These are phyloP conservation scores for Heliangelus exortis DNA, from an alignment of 2,797 vertebrate genomes.

Conservation along the genomic window DNA sequence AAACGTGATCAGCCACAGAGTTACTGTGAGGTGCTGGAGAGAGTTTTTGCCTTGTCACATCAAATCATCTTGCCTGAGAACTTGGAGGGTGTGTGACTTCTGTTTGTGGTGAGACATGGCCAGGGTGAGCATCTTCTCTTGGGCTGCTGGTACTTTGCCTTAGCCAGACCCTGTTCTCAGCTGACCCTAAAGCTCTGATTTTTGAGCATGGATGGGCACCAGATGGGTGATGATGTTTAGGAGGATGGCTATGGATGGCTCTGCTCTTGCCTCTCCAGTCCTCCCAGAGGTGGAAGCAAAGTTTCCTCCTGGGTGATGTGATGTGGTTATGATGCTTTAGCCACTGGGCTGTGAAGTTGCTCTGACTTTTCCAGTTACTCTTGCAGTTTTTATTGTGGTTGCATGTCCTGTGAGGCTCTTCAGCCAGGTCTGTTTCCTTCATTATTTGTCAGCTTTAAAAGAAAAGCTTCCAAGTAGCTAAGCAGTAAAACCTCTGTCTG, in stretches of 20 bases:
- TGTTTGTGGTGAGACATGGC: background rate
- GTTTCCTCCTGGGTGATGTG: background rate
- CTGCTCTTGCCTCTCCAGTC: background rate
- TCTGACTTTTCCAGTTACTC: background rate
- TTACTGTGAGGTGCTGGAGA: background rate
- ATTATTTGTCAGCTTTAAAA: background rate
- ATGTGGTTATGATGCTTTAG: background rate
- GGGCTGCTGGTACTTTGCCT: background rate
- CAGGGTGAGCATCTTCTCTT: background rate
- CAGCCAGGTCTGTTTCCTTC: background rate
- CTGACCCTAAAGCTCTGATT: background rate
- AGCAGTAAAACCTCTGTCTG: background rate
- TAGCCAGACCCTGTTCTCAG: accelerated
- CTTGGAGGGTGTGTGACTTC: background rate
- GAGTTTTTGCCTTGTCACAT: background rate
- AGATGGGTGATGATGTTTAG: accelerated
- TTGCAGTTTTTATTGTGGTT: background rate
- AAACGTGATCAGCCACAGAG: background rate
- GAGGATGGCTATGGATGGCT: background rate
- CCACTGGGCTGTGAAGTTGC: background rate
- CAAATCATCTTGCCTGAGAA: background rate
- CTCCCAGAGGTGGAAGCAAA: background rate
- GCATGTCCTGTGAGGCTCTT: background rate
- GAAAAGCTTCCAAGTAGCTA: background rate
- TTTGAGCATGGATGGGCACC: background rate